Base-by-base conservation (phyloP, 2,797 vertebrate genomes). In the Craterocephalus amniculus region DNA sequence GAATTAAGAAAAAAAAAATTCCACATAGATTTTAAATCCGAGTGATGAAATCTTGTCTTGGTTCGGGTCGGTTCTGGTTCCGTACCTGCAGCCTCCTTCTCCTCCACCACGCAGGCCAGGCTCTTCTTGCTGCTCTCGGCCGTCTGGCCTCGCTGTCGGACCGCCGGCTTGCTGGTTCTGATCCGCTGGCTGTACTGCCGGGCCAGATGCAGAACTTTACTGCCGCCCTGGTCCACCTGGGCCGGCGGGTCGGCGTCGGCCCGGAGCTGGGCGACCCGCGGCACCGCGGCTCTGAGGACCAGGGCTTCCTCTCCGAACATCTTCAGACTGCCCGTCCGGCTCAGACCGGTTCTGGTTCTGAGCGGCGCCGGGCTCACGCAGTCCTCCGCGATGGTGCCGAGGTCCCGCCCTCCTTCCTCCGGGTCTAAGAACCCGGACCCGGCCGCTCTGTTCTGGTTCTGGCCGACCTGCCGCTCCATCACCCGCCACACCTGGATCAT, bases 101-200 rank as follows among this genome's bases (percentile, higher is more conserved):
- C 93, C 67, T 95, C 94, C 77, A 87, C 69, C 55, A 93, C 84
- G 1, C 87, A 80, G 4, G 88, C n/a, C 54, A 92, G 73, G 7
- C 48, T 80, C 34, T 59, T 87, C 58, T 62, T 85, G 56, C 55
- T 18, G 16, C 74, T 57, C 58, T 84, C 64, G 0, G 73, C 16
- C 7, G 86, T 88, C 0, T 59, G 74, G 0, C 68, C 63, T 0
- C 78, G 76, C 4, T 87, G 87, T 35, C 65, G 63, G 6, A 76
- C 2, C 0, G 45, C 45, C 0, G 93, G 82, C 4, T 83, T 92
- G 57, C 73, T 87, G 51, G 80, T 91, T 89, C 95, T 97, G 79
- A 97, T 93, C 34, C 94, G 91, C 71, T 97, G 96, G 88, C 96
- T 98, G 88, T 96, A 98, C 76, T 95, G 95, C 24, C 96, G 95